Evolutionary conservation across 2,113 vertebrate genomes (phyloP), one percentile per base, ranked within the genome.

Genomic region (Triplophysa rosa): DNA sequence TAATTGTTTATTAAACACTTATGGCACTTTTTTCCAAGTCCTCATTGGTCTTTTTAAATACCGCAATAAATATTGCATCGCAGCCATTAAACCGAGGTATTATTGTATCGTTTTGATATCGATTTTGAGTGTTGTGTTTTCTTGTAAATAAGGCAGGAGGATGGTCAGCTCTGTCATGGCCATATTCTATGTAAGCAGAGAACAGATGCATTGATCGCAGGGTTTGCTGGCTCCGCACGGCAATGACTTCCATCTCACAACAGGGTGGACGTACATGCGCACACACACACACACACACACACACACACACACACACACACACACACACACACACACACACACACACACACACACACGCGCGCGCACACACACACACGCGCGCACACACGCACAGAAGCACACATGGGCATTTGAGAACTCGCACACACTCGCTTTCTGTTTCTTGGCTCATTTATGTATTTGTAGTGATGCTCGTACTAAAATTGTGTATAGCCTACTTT

Each of bases 181-280:
- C 61, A 59, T 40, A 45, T 72, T 65, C 21, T 78, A 59, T 59
- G 69, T 84, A 67, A 69, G 83, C 58, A 79, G 65, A 67, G 68
- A 84, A 81, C 83, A 84, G 83, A 84, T 79, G 83, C 83, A 84
- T 81, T 75, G 78, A 84, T 77, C 83, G 47, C 83, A 74, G 83
- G 83, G 83, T 81, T 78, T 58, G 75, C 67, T 84, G 83, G 83
- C 83, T 84, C 83, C 70, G 49, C 75, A 81, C 17, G 58, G 75
- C 54, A 67, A 67, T 74, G 58, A 79, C 77, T 64, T 79, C 47
- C 79, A 84, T 69, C 56, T 65, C 79, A 56, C 83, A 70, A 61
- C 79, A 79, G 75, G 76, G 76, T 62, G 70, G 47, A 49, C 66
- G 52, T 3, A 69, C 78, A 66, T 67, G 68, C 12, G 77, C 65